Percentiles rank a stretch among this genome's conserved stretches.
Conservation (phyloP, 2,797 vertebrate genomes). For the Myotis findleyi region DNA sequence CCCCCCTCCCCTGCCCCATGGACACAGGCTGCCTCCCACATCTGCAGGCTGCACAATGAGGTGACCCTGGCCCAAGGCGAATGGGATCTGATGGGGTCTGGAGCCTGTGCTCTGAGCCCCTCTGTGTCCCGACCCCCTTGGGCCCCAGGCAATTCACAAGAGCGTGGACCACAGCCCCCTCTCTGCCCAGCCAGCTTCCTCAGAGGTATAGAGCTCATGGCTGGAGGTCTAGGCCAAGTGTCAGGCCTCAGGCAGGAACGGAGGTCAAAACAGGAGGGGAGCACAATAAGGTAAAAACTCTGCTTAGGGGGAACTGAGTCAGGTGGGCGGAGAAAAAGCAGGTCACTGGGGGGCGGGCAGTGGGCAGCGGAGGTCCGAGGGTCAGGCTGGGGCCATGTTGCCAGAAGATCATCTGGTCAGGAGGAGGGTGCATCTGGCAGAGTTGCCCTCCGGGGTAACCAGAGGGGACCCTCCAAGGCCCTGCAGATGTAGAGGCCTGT, state of each 20-base stretch:
- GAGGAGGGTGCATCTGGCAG: fast-evolving
- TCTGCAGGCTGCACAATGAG: background rate
- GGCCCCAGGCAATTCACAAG: background rate
- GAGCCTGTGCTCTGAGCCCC: background rate
- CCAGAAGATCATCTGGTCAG: fast-evolving
- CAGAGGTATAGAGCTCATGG: background rate
- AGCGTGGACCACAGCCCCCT: background rate
- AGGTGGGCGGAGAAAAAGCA: background rate
- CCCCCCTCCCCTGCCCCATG: background rate
- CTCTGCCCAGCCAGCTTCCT: background rate
- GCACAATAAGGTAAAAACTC: background rate
- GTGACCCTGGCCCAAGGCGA: background rate
- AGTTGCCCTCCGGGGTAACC: background rate
- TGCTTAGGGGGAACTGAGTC: background rate
- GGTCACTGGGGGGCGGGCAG: background rate
- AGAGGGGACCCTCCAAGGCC: background rate
- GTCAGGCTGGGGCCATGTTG: fast-evolving
- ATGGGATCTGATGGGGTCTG: background rate
- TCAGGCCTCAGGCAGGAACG: background rate
- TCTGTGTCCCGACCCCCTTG: background rate
- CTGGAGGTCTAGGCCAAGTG: background rate
- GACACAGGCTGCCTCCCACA: background rate
- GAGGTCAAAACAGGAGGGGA: background rate
- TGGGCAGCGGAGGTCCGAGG: background rate
- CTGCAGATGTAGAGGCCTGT: fast-evolving